These are phyloP conservation scores for Uloborus plumipes DNA, from an alignment of 2,888 invertebrate species.

Conservation along the genomic window DNA sequence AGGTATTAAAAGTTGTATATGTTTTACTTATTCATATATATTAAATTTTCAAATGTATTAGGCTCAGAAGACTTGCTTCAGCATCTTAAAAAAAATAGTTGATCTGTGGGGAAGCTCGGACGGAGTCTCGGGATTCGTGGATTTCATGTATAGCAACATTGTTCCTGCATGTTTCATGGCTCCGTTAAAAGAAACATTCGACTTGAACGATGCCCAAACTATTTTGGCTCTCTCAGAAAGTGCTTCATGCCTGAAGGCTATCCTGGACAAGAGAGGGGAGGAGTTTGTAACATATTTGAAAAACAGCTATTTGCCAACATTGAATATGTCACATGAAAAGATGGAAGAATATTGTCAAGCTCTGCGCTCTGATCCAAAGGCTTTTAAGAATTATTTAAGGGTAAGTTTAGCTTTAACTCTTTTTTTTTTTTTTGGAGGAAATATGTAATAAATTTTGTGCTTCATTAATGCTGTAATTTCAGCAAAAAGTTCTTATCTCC, in stretches of 20 bases:
- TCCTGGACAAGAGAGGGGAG: slow-evolving; percentile 71
- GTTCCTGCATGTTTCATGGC: slow-evolving; percentile 75
- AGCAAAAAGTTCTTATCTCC: no score
- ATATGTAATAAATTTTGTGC: no score
- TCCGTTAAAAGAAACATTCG: slow-evolving; percentile 74
- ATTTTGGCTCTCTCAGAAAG: slow-evolving; percentile 70
- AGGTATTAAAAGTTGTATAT: no score
- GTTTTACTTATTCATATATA: no score
- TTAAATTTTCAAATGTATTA: slow-evolving; percentile 62
- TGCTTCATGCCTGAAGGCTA: slow-evolving; percentile 69
- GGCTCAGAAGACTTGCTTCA: slow-evolving; percentile 74
- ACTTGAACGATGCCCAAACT: slow-evolving; percentile 74
- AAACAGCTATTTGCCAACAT: slow-evolving; percentile 72
- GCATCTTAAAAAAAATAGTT: slow-evolving; percentile 73
- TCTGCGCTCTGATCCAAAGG: slow-evolving; percentile 72
- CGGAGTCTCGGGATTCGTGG: slow-evolving; percentile 72
- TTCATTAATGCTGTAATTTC: no score
- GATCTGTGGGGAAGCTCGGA: slow-evolving; percentile 74
- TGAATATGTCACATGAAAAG: slow-evolving; percentile 71
- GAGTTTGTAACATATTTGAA: slow-evolving; percentile 73
- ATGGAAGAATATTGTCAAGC: slow-evolving; percentile 73
- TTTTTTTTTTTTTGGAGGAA: neutral
- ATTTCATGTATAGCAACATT: slow-evolving; percentile 74
- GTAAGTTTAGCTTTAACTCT: slow-evolving; percentile 68
- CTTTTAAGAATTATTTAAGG: slow-evolving; percentile 73